Evolutionary conservation across 2,888 invertebrate species (phyloP).

Genomic region (Tupiocoris notatus): DNA sequence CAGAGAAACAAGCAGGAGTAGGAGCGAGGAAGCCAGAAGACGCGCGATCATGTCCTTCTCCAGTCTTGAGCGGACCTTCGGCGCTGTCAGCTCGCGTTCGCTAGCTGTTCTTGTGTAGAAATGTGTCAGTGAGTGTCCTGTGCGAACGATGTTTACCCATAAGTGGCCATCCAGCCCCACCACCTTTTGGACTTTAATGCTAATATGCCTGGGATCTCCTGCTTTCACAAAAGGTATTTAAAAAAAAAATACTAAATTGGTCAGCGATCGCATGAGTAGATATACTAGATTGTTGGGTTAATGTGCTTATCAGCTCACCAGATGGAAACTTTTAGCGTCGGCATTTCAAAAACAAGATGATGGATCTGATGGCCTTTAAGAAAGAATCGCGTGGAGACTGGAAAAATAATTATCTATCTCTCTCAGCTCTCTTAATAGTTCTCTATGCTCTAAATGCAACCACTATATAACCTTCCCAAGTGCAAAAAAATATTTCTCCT

Average conservation of each 20-base stretch:
- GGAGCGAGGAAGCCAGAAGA: not conserved
- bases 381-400: too few relatives aligned
- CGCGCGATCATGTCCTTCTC: not conserved
- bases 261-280: too few relatives aligned
- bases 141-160: conserved; percentile 33
- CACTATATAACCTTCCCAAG: too few relatives aligned
- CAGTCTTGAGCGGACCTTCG: conserved; percentile 34
- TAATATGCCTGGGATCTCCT: conserved; percentile 9
- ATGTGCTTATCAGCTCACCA: too few relatives aligned
- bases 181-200: conserved; percentile 15
- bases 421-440: too few relatives aligned
- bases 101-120: not conserved
- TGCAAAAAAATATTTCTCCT: too few relatives aligned
- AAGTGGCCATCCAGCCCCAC: not conserved
- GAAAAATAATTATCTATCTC: too few relatives aligned
- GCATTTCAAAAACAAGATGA: too few relatives aligned
- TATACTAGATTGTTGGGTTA: too few relatives aligned
- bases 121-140: conserved; percentile 39
- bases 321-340: too few relatives aligned
- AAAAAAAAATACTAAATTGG: not conserved
- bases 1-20: not conserved
- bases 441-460: too few relatives aligned
- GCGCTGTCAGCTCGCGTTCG: conserved; percentile 2
- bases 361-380: too few relatives aligned
- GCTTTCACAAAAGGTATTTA: conserved; percentile 5